These are phyloP conservation scores for Botia almorhae DNA, from an alignment of 2,797 vertebrate genomes.

Conservation along the genomic window DNA sequence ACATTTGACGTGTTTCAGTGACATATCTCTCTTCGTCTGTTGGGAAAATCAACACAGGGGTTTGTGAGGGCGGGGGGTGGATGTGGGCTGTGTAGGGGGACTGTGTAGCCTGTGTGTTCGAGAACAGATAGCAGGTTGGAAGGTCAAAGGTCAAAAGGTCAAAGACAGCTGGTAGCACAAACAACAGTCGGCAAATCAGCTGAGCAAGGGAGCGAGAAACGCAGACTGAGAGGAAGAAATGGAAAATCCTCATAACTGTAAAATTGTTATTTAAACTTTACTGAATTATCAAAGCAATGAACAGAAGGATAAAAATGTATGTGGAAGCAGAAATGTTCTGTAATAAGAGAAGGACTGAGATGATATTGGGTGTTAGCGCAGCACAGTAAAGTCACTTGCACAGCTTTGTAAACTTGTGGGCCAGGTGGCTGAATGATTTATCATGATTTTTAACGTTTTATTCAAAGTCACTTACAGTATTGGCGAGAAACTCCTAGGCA, in stretches of 20 bases:
- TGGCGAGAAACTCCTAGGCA: too few relatives aligned
- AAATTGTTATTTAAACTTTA: too few relatives aligned
- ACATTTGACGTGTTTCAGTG: neutral
- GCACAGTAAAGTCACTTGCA: too few relatives aligned
- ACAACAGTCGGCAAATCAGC: constrained; percentile 68
- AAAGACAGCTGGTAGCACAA: constrained; percentile 61
- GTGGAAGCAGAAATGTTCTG: too few relatives aligned
- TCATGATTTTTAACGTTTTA: too few relatives aligned
- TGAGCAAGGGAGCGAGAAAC: constrained; percentile 33
- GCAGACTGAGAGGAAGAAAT: neutral
- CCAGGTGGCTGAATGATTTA: too few relatives aligned
- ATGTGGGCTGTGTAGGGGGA: too few relatives aligned
- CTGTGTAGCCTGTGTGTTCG: constrained; percentile 25
- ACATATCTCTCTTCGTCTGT: neutral
- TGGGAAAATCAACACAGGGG: neutral
- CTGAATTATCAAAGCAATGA: neutral
- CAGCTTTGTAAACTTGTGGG: too few relatives aligned
- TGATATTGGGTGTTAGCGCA: neutral
- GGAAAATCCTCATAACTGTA: constrained; percentile 1
- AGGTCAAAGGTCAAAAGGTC: constrained; percentile 70
- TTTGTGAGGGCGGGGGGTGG: neutral
- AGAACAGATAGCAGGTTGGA: constrained; percentile 60
- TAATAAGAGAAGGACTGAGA: neutral
- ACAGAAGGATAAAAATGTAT: neutral
- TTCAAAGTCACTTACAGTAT: too few relatives aligned